These are phyloP conservation scores for Lydus trimaculatus DNA, from an alignment of 2,888 invertebrate genomes.

Conservation along the genomic window DNA sequence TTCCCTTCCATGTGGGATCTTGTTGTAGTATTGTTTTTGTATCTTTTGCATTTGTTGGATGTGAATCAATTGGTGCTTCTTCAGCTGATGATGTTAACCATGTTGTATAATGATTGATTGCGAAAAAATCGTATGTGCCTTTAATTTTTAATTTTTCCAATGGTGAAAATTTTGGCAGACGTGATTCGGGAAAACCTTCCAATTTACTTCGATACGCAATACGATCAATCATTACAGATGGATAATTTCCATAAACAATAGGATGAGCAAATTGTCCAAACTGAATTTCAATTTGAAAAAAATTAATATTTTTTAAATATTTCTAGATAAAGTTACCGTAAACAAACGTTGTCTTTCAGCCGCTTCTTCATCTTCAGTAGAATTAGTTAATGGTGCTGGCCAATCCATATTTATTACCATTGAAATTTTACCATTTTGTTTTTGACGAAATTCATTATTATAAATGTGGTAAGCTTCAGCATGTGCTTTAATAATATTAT, in stretches of 20 bases:
- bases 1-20: conserved; percentile 28
- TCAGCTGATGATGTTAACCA: conserved; percentile 63
- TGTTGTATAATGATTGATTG: conserved; percentile 78
- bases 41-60: conserved; percentile 17
- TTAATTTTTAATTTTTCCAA: conserved; percentile 67
- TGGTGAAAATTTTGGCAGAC: conserved; percentile 68
- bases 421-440: conserved; percentile 62
- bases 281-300: conserved; percentile 20
- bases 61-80: conserved; percentile 8
- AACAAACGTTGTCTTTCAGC: conserved; percentile 62
- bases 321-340: conserved; percentile 57
- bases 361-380: conserved; percentile 66
- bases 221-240: conserved; percentile 67
- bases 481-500: conserved; percentile 73
- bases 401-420: conserved; percentile 70
- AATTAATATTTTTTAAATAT: conserved; percentile 22
- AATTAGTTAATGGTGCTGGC: conserved; percentile 67
- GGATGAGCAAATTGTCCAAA: conserved; percentile 61
- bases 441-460: conserved; percentile 65
- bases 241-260: conserved; percentile 73
- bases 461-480: conserved; percentile 72
- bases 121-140: conserved; percentile 75
- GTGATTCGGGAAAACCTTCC: conserved; percentile 67
- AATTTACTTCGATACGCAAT: conserved; percentile 66
- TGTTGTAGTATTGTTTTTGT: conserved; percentile 5